phyloP scores from a whole-genome alignment of 2,797 vertebrate species.

The Chloroceryle amazona region DNA sequence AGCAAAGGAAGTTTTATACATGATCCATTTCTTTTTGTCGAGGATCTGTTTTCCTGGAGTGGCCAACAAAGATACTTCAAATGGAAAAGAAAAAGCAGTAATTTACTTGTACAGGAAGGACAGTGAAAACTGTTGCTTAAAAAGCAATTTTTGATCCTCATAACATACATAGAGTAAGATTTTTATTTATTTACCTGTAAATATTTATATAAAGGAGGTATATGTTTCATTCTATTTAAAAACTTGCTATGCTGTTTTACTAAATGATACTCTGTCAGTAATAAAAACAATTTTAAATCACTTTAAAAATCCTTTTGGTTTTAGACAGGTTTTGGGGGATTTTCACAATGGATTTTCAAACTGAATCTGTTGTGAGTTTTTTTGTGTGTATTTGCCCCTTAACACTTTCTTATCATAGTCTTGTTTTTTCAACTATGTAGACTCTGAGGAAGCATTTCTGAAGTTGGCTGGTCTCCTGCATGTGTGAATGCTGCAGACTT shows the following conservation, averaged over 20 bases:
- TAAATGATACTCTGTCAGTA: not conserved
- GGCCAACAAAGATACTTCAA: not conserved
- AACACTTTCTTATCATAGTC: not conserved
- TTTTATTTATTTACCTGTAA: not conserved
- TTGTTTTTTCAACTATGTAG: not conserved
- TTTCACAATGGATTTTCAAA: not conserved
- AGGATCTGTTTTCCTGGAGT: not conserved
- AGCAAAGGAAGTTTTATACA: not conserved
- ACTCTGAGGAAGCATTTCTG: not conserved
- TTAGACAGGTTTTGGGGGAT: not conserved
- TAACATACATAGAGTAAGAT: not conserved
- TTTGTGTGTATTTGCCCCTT: not conserved
- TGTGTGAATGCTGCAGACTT: not conserved
- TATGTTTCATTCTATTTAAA: not conserved
- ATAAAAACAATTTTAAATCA: not conserved
- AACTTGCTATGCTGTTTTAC: not conserved
- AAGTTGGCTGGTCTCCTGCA: not conserved
- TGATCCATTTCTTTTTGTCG: not conserved
- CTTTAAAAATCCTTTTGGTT: not conserved
- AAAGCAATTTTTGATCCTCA: not conserved
- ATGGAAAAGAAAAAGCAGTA: not conserved
- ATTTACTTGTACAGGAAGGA: not conserved
- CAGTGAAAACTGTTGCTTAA: not conserved
- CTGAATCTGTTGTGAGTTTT: accelerated
- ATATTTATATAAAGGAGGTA: not conserved